Evolutionary conservation across 2,888 invertebrate species (phyloP).

Genomic region (Busseola fusca): DNA sequence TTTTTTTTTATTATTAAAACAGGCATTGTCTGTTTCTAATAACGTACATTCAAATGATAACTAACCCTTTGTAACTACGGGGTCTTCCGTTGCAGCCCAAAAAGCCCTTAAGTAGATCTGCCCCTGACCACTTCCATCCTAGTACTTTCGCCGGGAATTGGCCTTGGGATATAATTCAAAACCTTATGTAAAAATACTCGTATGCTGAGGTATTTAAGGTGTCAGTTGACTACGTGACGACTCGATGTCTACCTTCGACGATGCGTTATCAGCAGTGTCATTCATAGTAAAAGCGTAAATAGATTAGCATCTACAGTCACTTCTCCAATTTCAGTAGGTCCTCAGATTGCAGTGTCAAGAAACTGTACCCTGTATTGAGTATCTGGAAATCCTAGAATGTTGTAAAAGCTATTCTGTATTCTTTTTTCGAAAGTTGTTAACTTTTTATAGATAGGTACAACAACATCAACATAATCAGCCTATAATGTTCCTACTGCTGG

Average conservation of each 20-base stretch:
- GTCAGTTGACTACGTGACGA: constrained; percentile 38
- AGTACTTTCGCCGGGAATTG: no score
- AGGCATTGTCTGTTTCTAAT: no score
- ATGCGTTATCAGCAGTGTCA: constrained; percentile 45
- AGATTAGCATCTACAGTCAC: constrained; percentile 25
- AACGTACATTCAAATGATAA: no score
- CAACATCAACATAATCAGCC: no score
- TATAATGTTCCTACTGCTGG: no score
- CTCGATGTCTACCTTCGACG: constrained; percentile 34
- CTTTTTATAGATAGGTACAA: neutral
- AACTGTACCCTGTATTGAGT: constrained; percentile 29
- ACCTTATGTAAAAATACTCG: neutral
- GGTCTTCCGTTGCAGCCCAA: no score
- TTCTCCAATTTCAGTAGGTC: constrained; percentile 39
- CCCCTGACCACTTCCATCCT: no score
- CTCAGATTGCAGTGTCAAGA: constrained; percentile 37
- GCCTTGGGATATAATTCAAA: neutral
- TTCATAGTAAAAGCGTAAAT: constrained; percentile 41
- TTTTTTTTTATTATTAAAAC: no score
- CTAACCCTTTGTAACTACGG: no score
- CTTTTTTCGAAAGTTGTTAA: neutral
- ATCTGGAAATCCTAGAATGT: constrained; percentile 23
- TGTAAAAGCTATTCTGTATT: neutral
- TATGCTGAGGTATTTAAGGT: constrained; percentile 7
- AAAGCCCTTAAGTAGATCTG: no score